A percentile compares a stretch with the other conserved stretches of the same genome.
Conservation (phyloP, 1,140 invertebrate species). For the Thaumatotibia leucotreta region DNA sequence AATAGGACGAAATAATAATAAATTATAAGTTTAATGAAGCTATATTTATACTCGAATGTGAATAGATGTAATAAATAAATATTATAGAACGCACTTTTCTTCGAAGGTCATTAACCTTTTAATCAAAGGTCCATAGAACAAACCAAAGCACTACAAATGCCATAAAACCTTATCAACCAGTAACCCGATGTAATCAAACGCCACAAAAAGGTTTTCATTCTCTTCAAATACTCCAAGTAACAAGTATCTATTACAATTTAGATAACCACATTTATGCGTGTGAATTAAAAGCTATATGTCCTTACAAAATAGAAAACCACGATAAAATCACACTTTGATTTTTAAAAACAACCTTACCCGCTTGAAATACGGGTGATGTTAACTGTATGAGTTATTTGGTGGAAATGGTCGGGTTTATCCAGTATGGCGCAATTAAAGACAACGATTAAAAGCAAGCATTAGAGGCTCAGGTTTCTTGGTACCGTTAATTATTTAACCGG, state of each 20-base stretch:
- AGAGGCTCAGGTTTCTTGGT: conserved; percentile 37
- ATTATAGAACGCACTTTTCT: neutral
- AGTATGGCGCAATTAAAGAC: conserved; percentile 37
- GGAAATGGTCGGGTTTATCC: conserved; percentile 7
- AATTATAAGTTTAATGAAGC: too few relatives aligned
- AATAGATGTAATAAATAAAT: too few relatives aligned
- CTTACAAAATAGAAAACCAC: neutral
- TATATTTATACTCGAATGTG: too few relatives aligned
- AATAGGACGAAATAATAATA: too few relatives aligned
- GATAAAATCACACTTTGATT: neutral
- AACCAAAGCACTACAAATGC: neutral
- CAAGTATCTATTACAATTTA: conserved; percentile 10
- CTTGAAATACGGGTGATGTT: neutral
- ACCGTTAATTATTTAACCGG: conserved; percentile 50
- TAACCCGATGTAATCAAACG: conserved; percentile 3
- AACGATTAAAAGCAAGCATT: conserved; percentile 42
- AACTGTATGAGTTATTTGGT: neutral
- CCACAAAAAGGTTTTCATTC: conserved; percentile 1
- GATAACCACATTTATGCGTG: conserved; percentile 12
- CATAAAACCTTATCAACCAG: conserved; percentile 11
- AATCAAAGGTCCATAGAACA: neutral
- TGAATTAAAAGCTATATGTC: conserved; percentile 6
- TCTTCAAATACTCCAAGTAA: conserved; percentile 4
- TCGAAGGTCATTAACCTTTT: neutral
- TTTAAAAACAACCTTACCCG: neutral